phyloP scores from a whole-genome alignment of 2,113 vertebrate species.

The Fregetta grallaria region DNA sequence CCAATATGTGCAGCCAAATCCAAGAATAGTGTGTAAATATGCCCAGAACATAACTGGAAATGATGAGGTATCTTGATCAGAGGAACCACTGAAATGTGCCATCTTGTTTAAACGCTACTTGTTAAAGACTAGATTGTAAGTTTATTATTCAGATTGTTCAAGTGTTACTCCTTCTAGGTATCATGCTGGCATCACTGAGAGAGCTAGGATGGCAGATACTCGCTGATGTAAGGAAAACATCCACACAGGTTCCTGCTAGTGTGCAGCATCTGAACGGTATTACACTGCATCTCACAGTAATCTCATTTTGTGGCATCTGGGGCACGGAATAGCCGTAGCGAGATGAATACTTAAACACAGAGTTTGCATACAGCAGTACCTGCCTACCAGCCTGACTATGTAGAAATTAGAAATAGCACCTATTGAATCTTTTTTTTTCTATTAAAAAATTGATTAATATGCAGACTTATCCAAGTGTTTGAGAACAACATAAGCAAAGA shows the following conservation, averaged over 20 bases:
- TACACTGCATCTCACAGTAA: not conserved
- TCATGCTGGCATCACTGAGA: not conserved
- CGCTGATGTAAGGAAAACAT: not conserved
- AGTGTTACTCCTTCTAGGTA: not conserved
- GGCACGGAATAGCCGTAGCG: fast-evolving
- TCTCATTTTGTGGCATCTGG: not conserved
- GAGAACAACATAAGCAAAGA: not conserved
- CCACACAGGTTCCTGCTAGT: not conserved
- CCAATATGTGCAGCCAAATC: not conserved
- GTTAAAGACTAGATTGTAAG: not conserved
- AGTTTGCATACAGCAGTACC: not conserved
- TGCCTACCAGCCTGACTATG: not conserved
- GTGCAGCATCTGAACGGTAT: not conserved
- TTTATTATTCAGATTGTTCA: not conserved
- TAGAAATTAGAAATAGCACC: not conserved
- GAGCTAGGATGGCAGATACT: not conserved
- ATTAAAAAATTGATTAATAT: not conserved
- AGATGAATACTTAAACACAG: not conserved
- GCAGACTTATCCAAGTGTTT: not conserved
- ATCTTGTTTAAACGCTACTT: not conserved
- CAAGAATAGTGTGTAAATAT: not conserved
- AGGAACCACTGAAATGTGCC: not conserved
- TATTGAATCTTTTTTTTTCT: not conserved
- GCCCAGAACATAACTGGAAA: not conserved
- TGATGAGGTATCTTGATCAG: not conserved